A percentile compares a stretch with the other conserved stretches of the same genome.
Conservation (phyloP, 2,888 invertebrate genomes). For the Melanchra persicariae region DNA sequence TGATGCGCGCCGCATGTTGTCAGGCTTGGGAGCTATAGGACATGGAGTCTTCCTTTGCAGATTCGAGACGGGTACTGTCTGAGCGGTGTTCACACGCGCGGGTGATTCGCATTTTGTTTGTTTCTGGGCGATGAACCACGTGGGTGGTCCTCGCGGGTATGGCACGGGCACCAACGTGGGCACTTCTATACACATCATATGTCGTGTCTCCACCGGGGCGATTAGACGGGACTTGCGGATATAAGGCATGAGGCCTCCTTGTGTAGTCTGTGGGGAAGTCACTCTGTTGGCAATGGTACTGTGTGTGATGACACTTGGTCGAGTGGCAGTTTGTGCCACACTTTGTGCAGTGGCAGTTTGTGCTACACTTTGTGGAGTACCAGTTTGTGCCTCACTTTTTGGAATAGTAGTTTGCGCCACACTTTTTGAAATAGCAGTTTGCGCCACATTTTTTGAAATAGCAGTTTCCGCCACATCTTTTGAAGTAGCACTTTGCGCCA, state of each 20-base stretch:
- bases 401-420: too few species aligned
- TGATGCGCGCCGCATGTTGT: too few species aligned
- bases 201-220: neutral
- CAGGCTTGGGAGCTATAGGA: conserved; percentile 7
- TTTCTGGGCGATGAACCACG: neutral
- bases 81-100: neutral
- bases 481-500: neutral
- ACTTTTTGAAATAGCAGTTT: too few species aligned
- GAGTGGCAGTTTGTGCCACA: neutral
- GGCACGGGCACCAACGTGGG: neutral
- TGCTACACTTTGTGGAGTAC: neutral
- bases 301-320: neutral
- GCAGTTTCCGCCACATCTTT: neutral
- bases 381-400: neutral
- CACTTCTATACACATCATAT: neutral
- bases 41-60: neutral
- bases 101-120: neutral
- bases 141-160: neutral
- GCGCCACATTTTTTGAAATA: neutral
- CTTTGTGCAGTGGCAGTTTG: neutral
- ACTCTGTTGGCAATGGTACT: neutral
- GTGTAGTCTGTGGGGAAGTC: neutral
- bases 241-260: conserved; percentile 32
- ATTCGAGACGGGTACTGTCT: neutral
- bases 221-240: conserved; percentile 28